Evolutionary conservation across 2,888 invertebrate species (phyloP), one percentile per base, ranked within the genome.

Genomic region (Didymodactylos carnosus): DNA sequence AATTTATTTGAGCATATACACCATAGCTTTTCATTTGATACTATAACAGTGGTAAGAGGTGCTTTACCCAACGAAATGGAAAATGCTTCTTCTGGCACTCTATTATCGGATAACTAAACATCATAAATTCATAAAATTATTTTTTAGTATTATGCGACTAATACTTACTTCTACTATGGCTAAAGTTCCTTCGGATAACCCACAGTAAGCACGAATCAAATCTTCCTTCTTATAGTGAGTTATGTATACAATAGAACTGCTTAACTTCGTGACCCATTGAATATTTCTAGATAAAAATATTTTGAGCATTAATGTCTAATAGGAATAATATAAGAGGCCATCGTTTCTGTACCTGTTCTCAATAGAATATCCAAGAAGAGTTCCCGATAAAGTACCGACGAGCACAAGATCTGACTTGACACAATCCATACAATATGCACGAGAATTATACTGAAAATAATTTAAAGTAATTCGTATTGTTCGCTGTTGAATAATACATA

Each of bases 151-250:
- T 49, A 23, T 2, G 25, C n/a, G 3, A 72, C 25, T 23, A 46
- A 71, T n/a, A 62, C 10, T 72, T 73, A 84, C 85, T 80, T 86
- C 86, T 29, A 86, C 78, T 6, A 86, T 83, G 16, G 86, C 85
- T 16, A 86, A 77, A 0, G 84, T 85, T 14, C 86, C 86, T 78
- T 86, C 85, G 23, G 85, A 85, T 29, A 86, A 79, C 3, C 83
- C 85, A 35, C 84, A 84, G 77, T 84, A 85, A 13, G 85, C 80
- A 53, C 83, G 79, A 39, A 80, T 79, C 69, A 76, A 75, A 13
- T 49, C 40, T 40, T 72, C 70, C 14, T 80, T 80, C 29, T 35
- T 62, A n/a, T 16, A 62, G 35, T 35, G 29, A 35, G 19, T 62
- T 35, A 62, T 62, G n/a, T 35, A 62, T 19, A 85, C 78, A 1